Percentiles rank a stretch among this genome's conserved stretches.
Evolutionary conservation across 1,140 invertebrate species (phyloP).

Genomic region (Ctenoplectra terminalis): DNA sequence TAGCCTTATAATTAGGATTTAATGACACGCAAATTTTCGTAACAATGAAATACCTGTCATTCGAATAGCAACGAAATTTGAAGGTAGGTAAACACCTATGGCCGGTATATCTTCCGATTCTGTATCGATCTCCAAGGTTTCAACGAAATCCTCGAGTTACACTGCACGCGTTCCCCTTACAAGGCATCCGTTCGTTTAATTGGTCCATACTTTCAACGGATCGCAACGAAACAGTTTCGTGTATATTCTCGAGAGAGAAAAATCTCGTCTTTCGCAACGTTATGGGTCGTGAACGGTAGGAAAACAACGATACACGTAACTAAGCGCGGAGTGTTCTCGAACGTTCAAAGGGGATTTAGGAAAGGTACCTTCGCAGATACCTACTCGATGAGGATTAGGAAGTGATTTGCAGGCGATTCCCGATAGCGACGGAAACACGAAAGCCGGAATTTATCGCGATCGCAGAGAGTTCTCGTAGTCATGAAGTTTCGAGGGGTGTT

Average conservation of each 20-base stretch:
- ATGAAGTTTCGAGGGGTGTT: conserved; percentile 70
- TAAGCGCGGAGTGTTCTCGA: conserved; percentile 47
- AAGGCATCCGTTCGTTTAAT: background rate
- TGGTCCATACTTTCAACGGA: background rate
- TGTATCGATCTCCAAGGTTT: too few species aligned
- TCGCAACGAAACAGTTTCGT: background rate
- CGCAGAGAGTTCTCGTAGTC: conserved; percentile 71
- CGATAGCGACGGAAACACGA: conserved; percentile 74
- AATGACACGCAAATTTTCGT: too few species aligned
- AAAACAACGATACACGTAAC: conserved; percentile 52
- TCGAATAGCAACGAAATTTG: too few species aligned
- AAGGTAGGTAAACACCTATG: too few species aligned
- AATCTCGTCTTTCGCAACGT: background rate
- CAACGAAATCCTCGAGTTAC: too few species aligned
- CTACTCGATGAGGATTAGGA: conserved; percentile 73
- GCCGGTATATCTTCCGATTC: too few species aligned
- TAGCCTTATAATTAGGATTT: too few species aligned
- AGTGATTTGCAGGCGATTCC: conserved; percentile 75
- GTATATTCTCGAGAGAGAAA: background rate
- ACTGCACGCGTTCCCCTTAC: background rate
- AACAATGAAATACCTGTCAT: too few species aligned
- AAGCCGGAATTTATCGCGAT: conserved; percentile 77
- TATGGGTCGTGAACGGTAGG: background rate
- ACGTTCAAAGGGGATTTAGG: conserved; percentile 66
- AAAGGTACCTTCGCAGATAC: conserved; percentile 63